A percentile compares a stretch with the other conserved stretches of the same genome.
phyloP scores from a whole-genome alignment of 2,888 invertebrate genomes.

The Calameuta idolon region DNA sequence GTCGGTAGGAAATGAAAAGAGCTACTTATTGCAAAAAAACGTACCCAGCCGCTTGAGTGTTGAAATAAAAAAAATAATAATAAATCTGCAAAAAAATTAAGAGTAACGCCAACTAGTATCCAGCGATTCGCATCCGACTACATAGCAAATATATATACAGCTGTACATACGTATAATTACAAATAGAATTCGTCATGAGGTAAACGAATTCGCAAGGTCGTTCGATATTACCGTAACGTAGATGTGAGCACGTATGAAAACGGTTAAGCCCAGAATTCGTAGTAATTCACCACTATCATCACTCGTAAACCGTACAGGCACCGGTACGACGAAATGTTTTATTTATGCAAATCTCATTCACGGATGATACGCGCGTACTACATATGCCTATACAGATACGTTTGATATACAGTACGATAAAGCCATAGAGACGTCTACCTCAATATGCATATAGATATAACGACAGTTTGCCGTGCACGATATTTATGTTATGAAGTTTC shows the following conservation, averaged over 20 bases:
- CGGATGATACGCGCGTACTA: background rate
- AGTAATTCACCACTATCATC: background rate
- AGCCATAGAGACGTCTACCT: conserved; percentile 2
- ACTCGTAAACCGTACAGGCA: background rate
- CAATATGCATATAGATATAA: background rate
- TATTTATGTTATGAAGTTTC: conserved; percentile 48
- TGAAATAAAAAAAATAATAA: background rate
- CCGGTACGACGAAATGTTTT: conserved; percentile 30
- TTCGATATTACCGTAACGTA: background rate
- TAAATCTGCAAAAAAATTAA: background rate
- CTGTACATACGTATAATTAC: background rate
- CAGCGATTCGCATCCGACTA: background rate
- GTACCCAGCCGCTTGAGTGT: background rate
- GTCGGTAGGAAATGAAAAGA: background rate
- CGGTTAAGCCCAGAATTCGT: background rate
- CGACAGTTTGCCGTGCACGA: conserved; percentile 21
- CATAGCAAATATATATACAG: background rate
- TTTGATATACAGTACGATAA: background rate
- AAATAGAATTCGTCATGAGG: background rate
- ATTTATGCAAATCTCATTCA: conserved; percentile 7
- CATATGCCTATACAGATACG: background rate
- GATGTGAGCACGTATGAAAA: background rate
- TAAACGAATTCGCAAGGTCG: background rate
- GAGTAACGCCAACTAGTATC: background rate
- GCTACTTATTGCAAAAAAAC: background rate